Conservation (phyloP, 2,888 invertebrate genomes). For the Zygogramma bicolorata region DNA sequence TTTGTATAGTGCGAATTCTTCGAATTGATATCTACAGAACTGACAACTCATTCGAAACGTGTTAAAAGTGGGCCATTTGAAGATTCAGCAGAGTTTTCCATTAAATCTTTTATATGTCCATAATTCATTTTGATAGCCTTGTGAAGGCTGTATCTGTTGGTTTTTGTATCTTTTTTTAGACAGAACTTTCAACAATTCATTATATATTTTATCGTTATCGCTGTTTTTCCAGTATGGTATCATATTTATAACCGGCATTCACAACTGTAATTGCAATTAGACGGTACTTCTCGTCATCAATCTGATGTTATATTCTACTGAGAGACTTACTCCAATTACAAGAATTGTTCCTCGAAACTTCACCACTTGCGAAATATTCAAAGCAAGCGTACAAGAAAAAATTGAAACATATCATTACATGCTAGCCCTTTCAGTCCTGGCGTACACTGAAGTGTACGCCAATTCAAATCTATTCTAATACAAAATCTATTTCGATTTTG, state of each 20-base stretch:
- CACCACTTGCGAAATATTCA: no score
- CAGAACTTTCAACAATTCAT: neutral
- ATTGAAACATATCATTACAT: no score
- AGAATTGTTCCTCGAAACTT: no score
- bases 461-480: no score
- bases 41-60: neutral
- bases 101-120: neutral
- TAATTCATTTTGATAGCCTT: neutral
- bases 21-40: neutral
- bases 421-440: no score
- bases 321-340: no score
- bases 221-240: neutral
- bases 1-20: neutral
- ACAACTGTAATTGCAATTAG: neutral
- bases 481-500: no score
- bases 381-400: no score
- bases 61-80: neutral
- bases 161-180: neutral
- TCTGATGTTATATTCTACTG: no score
- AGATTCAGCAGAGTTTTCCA: neutral
- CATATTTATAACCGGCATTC: neutral
- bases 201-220: neutral
- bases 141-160: neutral
- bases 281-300: neutral
- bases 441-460: no score